phyloP scores from a whole-genome alignment of 2,113 vertebrate genomes.

The Melanotaenia duboulayi region DNA sequence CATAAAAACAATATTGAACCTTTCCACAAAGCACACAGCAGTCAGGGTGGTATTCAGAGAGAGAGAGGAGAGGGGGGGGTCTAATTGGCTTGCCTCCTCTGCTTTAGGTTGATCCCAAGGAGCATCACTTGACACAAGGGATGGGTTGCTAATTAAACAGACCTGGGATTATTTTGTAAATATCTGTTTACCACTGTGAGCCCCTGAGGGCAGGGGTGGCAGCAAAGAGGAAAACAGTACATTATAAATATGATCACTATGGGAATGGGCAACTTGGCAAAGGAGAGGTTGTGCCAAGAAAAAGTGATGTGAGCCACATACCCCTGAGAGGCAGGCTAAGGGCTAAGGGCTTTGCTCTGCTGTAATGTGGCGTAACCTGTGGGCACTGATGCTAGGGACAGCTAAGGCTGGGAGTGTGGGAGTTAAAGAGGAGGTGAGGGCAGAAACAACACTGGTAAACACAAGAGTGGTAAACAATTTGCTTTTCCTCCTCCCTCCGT shows the following conservation, averaged over 20 bases:
- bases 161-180: constrained; percentile 86
- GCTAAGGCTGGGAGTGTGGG: constrained; percentile 43
- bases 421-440: constrained; percentile 37
- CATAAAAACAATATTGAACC: constrained; percentile 16
- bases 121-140: constrained; percentile 59
- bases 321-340: constrained; percentile 41
- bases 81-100: constrained; percentile 67
- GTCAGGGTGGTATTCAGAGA: constrained; percentile 8
- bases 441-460: constrained; percentile 6
- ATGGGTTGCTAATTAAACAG: constrained; percentile 79
- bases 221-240: constrained; percentile 67
- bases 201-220: constrained; percentile 37
- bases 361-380: constrained; percentile 41
- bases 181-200: constrained; percentile 80
- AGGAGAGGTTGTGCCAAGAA: constrained; percentile 44
- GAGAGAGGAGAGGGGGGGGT: constrained; percentile 2
- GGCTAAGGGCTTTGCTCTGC: constrained; percentile 25
- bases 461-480: constrained; percentile 32
- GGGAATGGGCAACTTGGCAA: constrained; percentile 65
- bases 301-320: constrained; percentile 41
- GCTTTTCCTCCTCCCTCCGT: too few relatives aligned
- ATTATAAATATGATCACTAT: constrained; percentile 76
- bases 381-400: constrained; percentile 39
- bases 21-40: constrained; percentile 28
- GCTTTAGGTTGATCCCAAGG: constrained; percentile 61